Evolutionary conservation across 30 jellyfish, hydroid and myxozoan species (phyloP).

Genomic region (Mastigias papua): DNA sequence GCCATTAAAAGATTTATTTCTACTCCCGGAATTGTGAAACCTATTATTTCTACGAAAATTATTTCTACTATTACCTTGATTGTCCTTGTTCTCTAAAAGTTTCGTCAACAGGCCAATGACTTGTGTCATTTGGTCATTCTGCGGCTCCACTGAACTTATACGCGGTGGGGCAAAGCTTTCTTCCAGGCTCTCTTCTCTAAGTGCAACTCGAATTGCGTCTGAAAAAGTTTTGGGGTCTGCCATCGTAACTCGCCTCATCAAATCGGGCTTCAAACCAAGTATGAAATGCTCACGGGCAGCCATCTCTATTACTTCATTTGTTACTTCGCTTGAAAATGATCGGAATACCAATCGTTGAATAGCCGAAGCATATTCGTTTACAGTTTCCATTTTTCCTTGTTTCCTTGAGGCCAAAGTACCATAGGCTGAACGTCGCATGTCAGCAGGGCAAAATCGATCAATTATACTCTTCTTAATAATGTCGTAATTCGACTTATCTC

Average conservation of each 20-base stretch:
- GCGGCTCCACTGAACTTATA: slow-evolving; percentile 30
- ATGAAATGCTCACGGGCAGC: slow-evolving; percentile 68
- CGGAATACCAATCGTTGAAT: slow-evolving; percentile 53
- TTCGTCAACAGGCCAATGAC: slow-evolving; percentile 56
- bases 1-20: background rate
- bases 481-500: background rate
- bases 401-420: slow-evolving; percentile 41
- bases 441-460: slow-evolving; percentile 56
- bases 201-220: slow-evolving; percentile 56
- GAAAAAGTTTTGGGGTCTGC: no score
- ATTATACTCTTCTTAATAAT: slow-evolving; percentile 14
- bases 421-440: slow-evolving; percentile 46
- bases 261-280: slow-evolving; percentile 29
- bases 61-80: background rate
- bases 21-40: background rate
- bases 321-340: slow-evolving; percentile 25
- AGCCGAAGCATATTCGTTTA: slow-evolving; percentile 51
- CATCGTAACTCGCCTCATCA: slow-evolving; percentile 46
- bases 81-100: slow-evolving; percentile 2
- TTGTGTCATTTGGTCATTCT: slow-evolving; percentile 43
- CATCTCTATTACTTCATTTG: slow-evolving; percentile 42
- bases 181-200: slow-evolving; percentile 52
- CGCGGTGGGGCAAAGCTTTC: no score
- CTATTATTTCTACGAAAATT: no score
- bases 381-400: slow-evolving; percentile 56